Conservation (phyloP, 1,140 invertebrate species). For the Papilio helenus region DNA sequence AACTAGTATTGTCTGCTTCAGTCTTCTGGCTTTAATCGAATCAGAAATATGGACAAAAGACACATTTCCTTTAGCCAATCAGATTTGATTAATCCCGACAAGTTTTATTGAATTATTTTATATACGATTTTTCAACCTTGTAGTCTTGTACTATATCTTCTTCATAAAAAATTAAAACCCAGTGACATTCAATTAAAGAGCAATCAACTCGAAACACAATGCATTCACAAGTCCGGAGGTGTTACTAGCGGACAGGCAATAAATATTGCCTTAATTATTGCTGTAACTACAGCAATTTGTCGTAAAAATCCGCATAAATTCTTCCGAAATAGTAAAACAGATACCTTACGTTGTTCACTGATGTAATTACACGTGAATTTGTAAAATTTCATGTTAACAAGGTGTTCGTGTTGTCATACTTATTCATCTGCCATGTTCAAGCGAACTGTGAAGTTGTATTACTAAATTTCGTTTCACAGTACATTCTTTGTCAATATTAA, state of each 20-base stretch:
- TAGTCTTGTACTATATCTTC: neutral
- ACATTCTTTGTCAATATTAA: no score
- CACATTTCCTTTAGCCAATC: neutral
- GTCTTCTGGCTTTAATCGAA: no score
- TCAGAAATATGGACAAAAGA: neutral
- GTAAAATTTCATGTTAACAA: constrained; percentile 63
- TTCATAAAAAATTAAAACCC: constrained; percentile 2
- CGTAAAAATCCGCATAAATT: constrained; percentile 22
- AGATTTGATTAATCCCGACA: neutral
- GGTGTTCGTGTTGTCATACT: constrained; percentile 53
- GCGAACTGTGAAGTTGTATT: neutral
- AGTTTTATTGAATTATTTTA: neutral
- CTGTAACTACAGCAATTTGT: constrained; percentile 18
- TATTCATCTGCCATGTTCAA: constrained; percentile 38
- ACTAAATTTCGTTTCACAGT: neutral
- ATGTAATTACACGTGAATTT: constrained; percentile 75
- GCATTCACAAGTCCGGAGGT: constrained; percentile 11
- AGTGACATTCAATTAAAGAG: constrained; percentile 19
- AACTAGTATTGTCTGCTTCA: no score
- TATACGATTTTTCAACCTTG: neutral
- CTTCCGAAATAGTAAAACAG: constrained; percentile 25
- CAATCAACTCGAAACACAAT: neutral
- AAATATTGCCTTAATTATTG: constrained; percentile 15
- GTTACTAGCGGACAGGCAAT: constrained; percentile 10
- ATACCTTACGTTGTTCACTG: constrained; percentile 48